phyloP scores from a whole-genome alignment of 2,888 invertebrate species.

The Rhogogaster chlorosoma region DNA sequence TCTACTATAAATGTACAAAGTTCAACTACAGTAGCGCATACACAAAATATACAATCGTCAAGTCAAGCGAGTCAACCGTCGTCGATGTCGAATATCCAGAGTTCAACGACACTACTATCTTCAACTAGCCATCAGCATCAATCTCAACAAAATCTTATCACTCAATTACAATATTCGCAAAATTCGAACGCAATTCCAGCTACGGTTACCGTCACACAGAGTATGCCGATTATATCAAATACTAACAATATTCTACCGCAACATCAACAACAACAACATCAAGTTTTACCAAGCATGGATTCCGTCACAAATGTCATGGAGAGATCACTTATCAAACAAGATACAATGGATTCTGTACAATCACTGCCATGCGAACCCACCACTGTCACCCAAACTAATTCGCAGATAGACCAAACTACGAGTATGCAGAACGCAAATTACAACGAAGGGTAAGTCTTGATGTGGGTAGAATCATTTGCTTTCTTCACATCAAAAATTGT shows the following conservation, averaged over 20 bases:
- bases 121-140: slow-evolving; percentile 64
- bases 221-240: slow-evolving; percentile 56
- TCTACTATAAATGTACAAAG: slow-evolving; percentile 66
- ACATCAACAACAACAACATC: slow-evolving; percentile 69
- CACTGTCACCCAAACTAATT: slow-evolving; percentile 57
- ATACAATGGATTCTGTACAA: slow-evolving; percentile 69
- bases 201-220: slow-evolving; percentile 56
- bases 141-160: slow-evolving; percentile 67
- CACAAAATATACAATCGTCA: slow-evolving; percentile 64
- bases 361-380: slow-evolving; percentile 58
- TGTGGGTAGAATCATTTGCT: too few relatives aligned
- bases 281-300: slow-evolving; percentile 66
- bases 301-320: slow-evolving; percentile 60
- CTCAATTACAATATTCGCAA: slow-evolving; percentile 70
- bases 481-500: not conserved
- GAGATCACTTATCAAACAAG: slow-evolving; percentile 67
- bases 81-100: slow-evolving; percentile 65
- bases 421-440: slow-evolving; percentile 48
- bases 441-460: slow-evolving; percentile 55
- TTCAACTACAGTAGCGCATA: slow-evolving; percentile 63
- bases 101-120: slow-evolving; percentile 60
- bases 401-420: slow-evolving; percentile 51
- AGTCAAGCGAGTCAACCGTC: slow-evolving; percentile 60
- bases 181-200: slow-evolving; percentile 62
- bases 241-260: slow-evolving; percentile 56